These are phyloP conservation scores for Ailurus styani DNA, from an alignment of 2,113 vertebrate genomes.

Conservation along the genomic window DNA sequence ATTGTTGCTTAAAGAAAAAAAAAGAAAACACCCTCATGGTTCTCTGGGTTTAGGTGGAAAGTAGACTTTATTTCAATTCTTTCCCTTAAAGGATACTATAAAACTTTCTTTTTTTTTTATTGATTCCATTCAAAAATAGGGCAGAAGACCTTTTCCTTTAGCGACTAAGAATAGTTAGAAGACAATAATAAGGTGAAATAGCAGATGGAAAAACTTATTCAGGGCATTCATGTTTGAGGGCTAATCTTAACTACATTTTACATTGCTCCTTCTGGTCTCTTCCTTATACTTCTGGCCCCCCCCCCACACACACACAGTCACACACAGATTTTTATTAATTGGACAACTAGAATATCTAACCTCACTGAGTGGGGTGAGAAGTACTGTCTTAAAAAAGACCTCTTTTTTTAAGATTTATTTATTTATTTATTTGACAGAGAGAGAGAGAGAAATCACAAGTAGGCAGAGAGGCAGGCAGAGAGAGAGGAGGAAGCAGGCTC, in stretches of 20 bases:
- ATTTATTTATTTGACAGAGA: too few relatives aligned
- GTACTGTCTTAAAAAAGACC: neutral
- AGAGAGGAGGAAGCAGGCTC: too few relatives aligned
- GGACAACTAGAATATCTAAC: neutral
- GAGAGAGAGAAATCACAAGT: too few relatives aligned
- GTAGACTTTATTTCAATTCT: neutral
- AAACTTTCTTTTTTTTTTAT: neutral
- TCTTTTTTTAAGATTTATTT: too few relatives aligned
- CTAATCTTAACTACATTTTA: neutral
- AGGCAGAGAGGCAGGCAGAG: too few relatives aligned
- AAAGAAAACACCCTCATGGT: neutral
- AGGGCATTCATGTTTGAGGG: neutral
- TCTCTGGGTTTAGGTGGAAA: slow-evolving; percentile 7
- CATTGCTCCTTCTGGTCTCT: neutral
- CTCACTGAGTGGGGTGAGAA: neutral
- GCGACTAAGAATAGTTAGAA: neutral
- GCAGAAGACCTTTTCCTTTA: neutral
- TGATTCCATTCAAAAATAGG: neutral
- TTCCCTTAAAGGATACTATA: neutral
- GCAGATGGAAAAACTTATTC: neutral
- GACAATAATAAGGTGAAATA: neutral
- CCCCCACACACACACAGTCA: neutral
- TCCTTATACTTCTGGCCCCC: neutral
- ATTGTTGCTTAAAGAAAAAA: slow-evolving; percentile 33
- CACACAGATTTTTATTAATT: neutral